Conservation (phyloP, 1,140 invertebrate genomes). For the Pachyrhynchus sulphureomaculatus region DNA sequence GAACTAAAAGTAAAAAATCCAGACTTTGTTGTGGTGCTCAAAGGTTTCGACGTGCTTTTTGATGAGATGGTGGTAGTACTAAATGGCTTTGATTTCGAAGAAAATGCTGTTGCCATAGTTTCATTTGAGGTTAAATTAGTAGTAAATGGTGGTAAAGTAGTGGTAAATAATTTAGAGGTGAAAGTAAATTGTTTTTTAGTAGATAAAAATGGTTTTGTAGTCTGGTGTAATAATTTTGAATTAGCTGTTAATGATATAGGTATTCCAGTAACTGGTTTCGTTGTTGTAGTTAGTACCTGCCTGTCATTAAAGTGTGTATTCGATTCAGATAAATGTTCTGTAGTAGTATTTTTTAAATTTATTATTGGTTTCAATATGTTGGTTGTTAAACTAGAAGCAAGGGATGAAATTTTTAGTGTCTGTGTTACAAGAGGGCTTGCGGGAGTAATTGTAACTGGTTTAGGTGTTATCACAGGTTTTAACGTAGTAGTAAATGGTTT, state of each 20-base stretch:
- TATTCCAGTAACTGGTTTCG: background rate
- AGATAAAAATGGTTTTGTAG: too few relatives aligned
- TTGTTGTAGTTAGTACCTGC: background rate
- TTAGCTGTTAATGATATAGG: too few relatives aligned
- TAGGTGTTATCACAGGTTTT: background rate
- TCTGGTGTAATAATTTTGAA: too few relatives aligned
- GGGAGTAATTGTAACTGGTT: background rate
- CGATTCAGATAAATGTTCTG: background rate
- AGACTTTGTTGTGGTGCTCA: too few relatives aligned
- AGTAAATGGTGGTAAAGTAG: background rate
- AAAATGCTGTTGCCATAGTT: too few relatives aligned
- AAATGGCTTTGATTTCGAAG: too few relatives aligned
- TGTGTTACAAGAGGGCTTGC: too few relatives aligned
- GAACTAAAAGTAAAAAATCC: too few relatives aligned
- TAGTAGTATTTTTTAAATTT: background rate
- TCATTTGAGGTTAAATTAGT: too few relatives aligned
- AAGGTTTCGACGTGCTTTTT: too few relatives aligned
- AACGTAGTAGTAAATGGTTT: background rate
- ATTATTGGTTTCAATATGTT: background rate
- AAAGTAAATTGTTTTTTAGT: background rate
- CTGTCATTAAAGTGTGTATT: background rate
- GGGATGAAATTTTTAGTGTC: too few relatives aligned
- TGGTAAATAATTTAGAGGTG: background rate
- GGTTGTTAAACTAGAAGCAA: background rate
- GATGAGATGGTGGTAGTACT: too few relatives aligned